phyloP scores from a whole-genome alignment of 2,888 invertebrate genomes.

The Tinea trinotella region DNA sequence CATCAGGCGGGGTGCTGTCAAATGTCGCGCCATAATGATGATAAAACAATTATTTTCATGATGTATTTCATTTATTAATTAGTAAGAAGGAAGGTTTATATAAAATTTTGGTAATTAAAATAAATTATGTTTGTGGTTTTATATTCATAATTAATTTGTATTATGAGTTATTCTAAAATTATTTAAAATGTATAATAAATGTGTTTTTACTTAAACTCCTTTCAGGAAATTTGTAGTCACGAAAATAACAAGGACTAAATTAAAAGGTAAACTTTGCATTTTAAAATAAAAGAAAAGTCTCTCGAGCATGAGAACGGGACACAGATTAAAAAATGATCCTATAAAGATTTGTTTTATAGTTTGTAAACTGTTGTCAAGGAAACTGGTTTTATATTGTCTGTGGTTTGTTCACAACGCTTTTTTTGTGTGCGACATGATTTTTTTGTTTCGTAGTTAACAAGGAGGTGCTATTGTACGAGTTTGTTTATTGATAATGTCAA shows the following conservation, averaged over 20 bases:
- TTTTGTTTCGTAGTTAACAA: conserved; percentile 53
- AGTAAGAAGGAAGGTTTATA: no score
- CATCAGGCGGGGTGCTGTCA: no score
- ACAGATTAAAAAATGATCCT: not conserved
- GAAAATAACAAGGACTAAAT: conserved; percentile 48
- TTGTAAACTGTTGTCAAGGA: not conserved
- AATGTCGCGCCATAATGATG: no score
- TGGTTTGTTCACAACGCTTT: not conserved
- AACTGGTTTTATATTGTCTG: not conserved
- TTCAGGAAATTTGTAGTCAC: no score
- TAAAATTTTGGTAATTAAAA: no score
- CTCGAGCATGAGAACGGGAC: not conserved
- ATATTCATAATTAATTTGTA: no score
- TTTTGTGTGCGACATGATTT: conserved; percentile 43
- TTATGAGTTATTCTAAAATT: no score
- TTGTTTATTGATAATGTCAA: conserved; percentile 59
- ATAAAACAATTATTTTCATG: no score
- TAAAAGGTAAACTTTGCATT: conserved; percentile 41
- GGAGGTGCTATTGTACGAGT: conserved; percentile 48
- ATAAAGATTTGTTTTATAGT: not conserved
- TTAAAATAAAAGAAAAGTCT: not conserved
- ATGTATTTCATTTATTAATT: no score
- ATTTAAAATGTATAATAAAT: no score
- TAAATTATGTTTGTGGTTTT: no score
- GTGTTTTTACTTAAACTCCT: no score